Conservation (phyloP, 2,888 invertebrate genomes). For the Drosophila eohydei region DNA sequence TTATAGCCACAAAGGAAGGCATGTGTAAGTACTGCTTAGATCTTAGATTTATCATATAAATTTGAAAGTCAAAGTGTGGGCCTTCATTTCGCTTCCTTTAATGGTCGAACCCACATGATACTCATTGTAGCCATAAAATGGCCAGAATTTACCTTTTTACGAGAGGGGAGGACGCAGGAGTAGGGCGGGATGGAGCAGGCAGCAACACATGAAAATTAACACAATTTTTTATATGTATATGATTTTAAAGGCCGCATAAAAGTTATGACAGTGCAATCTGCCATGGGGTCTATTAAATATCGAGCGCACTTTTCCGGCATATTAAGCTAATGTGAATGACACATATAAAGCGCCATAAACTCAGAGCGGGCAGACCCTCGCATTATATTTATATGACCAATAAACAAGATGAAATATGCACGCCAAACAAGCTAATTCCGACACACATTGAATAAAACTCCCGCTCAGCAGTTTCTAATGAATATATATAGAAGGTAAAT, state of each 20-base stretch:
- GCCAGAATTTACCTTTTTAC: constrained; percentile 55
- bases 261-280: constrained; percentile 69
- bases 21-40: constrained; percentile 49
- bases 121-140: constrained; percentile 66
- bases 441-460: constrained; percentile 28
- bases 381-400: constrained; percentile 74
- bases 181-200: neutral
- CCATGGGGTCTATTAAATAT: constrained; percentile 57
- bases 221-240: constrained; percentile 73
- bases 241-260: constrained; percentile 77
- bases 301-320: constrained; percentile 64
- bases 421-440: constrained; percentile 52
- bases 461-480: constrained; percentile 32
- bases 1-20: constrained; percentile 13
- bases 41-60: constrained; percentile 75
- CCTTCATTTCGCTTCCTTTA: constrained; percentile 33
- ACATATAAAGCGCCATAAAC: constrained; percentile 59
- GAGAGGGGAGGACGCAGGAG: neutral
- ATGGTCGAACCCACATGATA: constrained; percentile 58
- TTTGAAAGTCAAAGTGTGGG: constrained; percentile 58
- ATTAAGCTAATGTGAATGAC: constrained; percentile 73
- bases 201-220: constrained; percentile 77
- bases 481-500: neutral
- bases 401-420: constrained; percentile 62
- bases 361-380: constrained; percentile 30